A percentile compares a stretch with the other conserved stretches of the same genome.
These are phyloP conservation scores for Eudemis profundana DNA, from an alignment of 2,888 invertebrate genomes.

Conservation along the genomic window DNA sequence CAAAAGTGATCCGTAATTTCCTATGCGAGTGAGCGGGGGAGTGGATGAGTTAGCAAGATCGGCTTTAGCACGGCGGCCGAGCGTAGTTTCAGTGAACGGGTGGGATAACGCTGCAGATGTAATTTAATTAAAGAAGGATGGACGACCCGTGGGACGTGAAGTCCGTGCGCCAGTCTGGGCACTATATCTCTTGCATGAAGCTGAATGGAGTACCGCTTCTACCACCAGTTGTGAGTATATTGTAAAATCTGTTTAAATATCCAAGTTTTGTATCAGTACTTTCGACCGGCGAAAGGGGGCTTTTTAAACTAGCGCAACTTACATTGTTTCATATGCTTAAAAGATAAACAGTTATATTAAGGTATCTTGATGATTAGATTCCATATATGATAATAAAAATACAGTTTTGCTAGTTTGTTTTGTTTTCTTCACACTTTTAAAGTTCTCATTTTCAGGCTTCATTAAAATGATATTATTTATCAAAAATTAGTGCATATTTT, in stretches of 20 bases:
- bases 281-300: neutral
- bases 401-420: no score
- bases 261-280: conserved; percentile 4
- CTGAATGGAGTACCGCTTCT: conserved; percentile 90
- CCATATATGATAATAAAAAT: no score
- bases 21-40: conserved; percentile 45
- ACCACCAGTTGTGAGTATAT: conserved; percentile 88
- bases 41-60: conserved; percentile 34
- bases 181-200: conserved; percentile 89
- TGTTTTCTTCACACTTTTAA: no score
- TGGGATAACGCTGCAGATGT: conserved; percentile 42
- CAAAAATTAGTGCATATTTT: no score
- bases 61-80: conserved; percentile 10
- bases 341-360: no score
- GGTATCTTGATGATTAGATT: no score
- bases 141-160: conserved; percentile 82
- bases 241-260: neutral
- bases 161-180: conserved; percentile 70
- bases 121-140: conserved; percentile 60
- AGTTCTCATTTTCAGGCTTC: no score
- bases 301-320: no score
- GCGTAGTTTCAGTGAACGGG: conserved; percentile 11
- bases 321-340: no score
- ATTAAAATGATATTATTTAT: conserved; percentile 36
- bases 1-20: conserved; percentile 56